Evolutionary conservation across 1,140 invertebrate species (phyloP), one percentile per base, ranked within the genome.

Genomic region (Megathymus violae): DNA sequence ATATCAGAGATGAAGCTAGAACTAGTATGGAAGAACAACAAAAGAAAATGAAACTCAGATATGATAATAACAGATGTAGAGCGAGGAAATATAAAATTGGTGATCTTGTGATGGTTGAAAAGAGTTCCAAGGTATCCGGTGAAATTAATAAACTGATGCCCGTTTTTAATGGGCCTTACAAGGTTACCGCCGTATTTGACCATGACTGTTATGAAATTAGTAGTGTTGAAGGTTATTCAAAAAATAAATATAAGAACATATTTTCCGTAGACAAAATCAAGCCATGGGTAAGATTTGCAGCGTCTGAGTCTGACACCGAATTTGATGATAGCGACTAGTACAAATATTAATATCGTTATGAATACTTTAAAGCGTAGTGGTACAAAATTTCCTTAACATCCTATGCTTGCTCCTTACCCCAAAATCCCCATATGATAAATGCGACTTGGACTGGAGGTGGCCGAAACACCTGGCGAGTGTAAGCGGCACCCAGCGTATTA

Each of bases 261-360:
- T 56, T 41, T 27, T 44, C 52, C 1, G 52, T 34, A 4, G 52
- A 56, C 15, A 56, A 56, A 56, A 56, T 56, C 10, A 56, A 56
- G 6, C 52, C 52, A 11, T 56, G 52, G 38, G 44, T 56, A 31
- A 10, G 40, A 14, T 44, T 56, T n/a, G 17, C 4, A 22, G 14
- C 3, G n/a, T 36, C 4, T 11, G 34, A 36, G 4, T 22, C 19
- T 22, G 19, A 22, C 19, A 22, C 19, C 11, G 34, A 36, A 36
- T 36, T 36, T 22, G 19, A 22, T 22, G 19, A 22, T 22, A 22
- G 19, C 19, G 19, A 22, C 19, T 22, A 22, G 5, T 5, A 3
- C 5, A 3, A 3, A 22, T 22, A 22, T 22, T 22, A 22, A 3
- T 22, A n/a, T n/a, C n/a, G 9, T 7, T 31, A 31, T 31, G 7